Percentiles rank a stretch among this genome's conserved stretches.
Conservation (phyloP, 2,113 vertebrate genomes). For the Poeciliopsis prolifica region DNA sequence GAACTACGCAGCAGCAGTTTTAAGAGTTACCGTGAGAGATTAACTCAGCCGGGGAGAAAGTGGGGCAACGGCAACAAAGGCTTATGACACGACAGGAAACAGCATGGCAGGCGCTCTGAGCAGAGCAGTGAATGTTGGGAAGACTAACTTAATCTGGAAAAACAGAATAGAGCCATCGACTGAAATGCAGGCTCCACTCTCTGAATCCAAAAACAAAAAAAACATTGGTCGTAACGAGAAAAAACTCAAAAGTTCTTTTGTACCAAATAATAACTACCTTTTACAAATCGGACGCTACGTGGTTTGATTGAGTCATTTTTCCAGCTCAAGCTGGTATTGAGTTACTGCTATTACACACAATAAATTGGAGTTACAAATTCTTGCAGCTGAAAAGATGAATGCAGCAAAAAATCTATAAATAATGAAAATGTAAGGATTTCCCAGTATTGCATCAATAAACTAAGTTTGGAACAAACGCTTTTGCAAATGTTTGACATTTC, state of each 20-base stretch:
- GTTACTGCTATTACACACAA: background rate
- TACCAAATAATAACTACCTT: too few species aligned
- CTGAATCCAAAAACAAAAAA: too few species aligned
- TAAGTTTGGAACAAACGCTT: background rate
- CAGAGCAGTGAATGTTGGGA: background rate
- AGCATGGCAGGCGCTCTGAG: slow-evolving; percentile 5
- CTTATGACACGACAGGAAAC: slow-evolving; percentile 53
- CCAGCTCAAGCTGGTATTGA: too few species aligned
- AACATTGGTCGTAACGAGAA: too few species aligned
- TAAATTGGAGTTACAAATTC: background rate
- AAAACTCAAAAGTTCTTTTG: too few species aligned
- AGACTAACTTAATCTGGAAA: too few species aligned
- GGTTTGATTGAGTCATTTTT: too few species aligned
- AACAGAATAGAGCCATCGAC: background rate
- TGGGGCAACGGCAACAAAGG: slow-evolving; percentile 57
- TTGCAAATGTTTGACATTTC: background rate
- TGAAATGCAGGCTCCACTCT: background rate
- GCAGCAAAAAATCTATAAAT: background rate
- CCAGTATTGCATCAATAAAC: too few species aligned
- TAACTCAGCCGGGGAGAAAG: slow-evolving; percentile 55
- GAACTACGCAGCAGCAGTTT: slow-evolving; percentile 37
- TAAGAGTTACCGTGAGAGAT: slow-evolving; percentile 63
- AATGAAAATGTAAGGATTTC: too few species aligned
- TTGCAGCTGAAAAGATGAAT: background rate
- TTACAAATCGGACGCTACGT: too few species aligned